phyloP scores from a whole-genome alignment of 2,888 invertebrate genomes.

The Hyles lineata region DNA sequence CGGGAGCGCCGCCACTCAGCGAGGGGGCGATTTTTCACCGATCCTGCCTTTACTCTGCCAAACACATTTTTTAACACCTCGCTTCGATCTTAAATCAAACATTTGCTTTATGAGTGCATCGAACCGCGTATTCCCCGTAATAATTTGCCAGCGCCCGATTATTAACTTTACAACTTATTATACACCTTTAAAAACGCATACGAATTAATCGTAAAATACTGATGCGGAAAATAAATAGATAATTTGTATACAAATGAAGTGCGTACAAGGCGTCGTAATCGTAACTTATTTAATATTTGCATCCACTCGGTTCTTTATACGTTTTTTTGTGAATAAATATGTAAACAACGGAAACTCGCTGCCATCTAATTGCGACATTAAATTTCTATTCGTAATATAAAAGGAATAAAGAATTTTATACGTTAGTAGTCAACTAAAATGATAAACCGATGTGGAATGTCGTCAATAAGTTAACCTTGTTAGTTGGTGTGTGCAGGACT shows the following conservation, averaged over 20 bases:
- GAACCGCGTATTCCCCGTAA: conserved; percentile 48
- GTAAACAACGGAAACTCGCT: conserved; percentile 12
- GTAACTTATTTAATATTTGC: not conserved
- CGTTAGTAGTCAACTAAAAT: conserved; percentile 54
- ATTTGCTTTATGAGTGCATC: conserved; percentile 74
- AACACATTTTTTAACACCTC: conserved; percentile 84
- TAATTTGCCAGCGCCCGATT: conserved; percentile 19
- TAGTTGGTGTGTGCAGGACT: conserved; percentile 60
- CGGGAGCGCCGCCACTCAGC: conserved; percentile 76
- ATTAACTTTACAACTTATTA: conserved; percentile 19
- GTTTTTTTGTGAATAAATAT: not conserved
- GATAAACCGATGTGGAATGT: conserved; percentile 66
- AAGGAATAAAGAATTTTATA: conserved; percentile 42
- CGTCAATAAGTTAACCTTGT: conserved; percentile 75
- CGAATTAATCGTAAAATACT: not conserved
- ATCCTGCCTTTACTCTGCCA: conserved; percentile 74
- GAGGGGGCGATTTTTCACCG: conserved; percentile 82
- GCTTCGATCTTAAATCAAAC: conserved; percentile 74
- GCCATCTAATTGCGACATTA: conserved; percentile 24
- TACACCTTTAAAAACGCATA: not conserved
- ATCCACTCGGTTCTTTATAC: not conserved
- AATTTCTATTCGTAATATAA: conserved; percentile 38
- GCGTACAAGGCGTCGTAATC: not conserved
- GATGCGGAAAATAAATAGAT: not conserved
- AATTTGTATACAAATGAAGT: not conserved